Evolutionary conservation across 2,888 invertebrate species (phyloP).

Genomic region (Schrankia costaestrigalis): DNA sequence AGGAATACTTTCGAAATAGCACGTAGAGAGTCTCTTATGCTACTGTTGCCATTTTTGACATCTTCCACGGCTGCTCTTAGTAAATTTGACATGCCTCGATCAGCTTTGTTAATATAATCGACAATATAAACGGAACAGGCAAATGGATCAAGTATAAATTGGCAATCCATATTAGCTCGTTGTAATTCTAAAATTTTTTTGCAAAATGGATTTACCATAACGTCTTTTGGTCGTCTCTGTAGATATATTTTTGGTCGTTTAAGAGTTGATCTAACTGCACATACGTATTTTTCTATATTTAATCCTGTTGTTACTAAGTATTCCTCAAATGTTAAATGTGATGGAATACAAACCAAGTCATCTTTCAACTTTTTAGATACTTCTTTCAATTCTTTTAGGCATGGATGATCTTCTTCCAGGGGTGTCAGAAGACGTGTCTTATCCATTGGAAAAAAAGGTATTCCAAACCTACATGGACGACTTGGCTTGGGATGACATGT

Average conservation of each 20-base stretch:
- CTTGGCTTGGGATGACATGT: too few species aligned
- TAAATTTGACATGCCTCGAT: constrained; percentile 15
- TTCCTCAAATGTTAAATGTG: too few species aligned
- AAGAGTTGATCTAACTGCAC: neutral
- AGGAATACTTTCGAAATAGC: neutral
- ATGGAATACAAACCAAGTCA: too few species aligned
- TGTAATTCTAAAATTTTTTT: constrained; percentile 28
- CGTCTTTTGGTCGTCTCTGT: constrained; percentile 12
- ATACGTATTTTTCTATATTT: neutral
- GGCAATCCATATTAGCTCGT: constrained; percentile 46
- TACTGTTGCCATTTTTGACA: constrained; percentile 6
- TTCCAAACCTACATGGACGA: too few species aligned
- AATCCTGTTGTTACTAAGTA: too few species aligned
- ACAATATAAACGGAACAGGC: constrained; percentile 36
- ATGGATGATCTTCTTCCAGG: too few species aligned
- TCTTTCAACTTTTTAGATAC: too few species aligned
- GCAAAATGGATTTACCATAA: constrained; percentile 19
- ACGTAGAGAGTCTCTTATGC: neutral
- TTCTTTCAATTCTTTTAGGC: too few species aligned
- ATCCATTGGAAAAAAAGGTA: too few species aligned
- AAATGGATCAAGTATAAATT: constrained; percentile 38
- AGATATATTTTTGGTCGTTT: constrained; percentile 17
- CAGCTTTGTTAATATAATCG: constrained; percentile 27
- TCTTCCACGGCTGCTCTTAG: constrained; percentile 28
- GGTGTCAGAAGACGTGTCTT: too few species aligned